phyloP scores from a whole-genome alignment of 2,113 vertebrate species.

The Malurus melanocephalus region DNA sequence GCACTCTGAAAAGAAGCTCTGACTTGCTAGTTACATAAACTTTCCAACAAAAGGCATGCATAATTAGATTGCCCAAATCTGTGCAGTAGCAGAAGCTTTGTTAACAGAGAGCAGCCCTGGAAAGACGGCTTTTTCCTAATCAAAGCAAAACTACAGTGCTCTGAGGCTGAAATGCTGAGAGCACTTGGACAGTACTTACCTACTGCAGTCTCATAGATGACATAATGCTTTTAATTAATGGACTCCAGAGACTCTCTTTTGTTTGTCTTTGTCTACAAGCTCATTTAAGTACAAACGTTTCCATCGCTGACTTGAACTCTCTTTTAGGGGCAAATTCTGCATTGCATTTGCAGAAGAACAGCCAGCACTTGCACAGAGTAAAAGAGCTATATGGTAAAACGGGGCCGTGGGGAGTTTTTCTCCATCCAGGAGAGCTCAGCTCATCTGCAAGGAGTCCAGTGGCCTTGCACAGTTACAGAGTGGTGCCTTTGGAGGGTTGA shows the following conservation, averaged over 20 bases:
- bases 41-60: slow-evolving; percentile 40
- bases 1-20: slow-evolving; percentile 35
- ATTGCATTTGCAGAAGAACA: neutral
- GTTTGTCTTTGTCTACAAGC: neutral
- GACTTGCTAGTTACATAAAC: slow-evolving; percentile 47
- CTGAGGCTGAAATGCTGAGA: neutral
- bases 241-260: neutral
- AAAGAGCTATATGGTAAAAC: neutral
- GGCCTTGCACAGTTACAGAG: neutral
- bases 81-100: neutral
- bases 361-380: neutral
- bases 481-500: neutral
- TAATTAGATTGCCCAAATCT: slow-evolving; percentile 36
- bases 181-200: neutral
- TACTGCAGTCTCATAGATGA: neutral
- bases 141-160: neutral
- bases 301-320: neutral
- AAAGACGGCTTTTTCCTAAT: neutral
- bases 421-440: neutral
- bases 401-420: neutral
- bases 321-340: neutral
- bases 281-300: neutral
- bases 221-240: slow-evolving; percentile 21
- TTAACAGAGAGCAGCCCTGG: neutral
- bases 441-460: neutral